Percentiles rank a stretch among this genome's conserved stretches.
These are phyloP conservation scores for Xylophagus ater DNA, from an alignment of 2,888 invertebrate genomes.

Conservation along the genomic window DNA sequence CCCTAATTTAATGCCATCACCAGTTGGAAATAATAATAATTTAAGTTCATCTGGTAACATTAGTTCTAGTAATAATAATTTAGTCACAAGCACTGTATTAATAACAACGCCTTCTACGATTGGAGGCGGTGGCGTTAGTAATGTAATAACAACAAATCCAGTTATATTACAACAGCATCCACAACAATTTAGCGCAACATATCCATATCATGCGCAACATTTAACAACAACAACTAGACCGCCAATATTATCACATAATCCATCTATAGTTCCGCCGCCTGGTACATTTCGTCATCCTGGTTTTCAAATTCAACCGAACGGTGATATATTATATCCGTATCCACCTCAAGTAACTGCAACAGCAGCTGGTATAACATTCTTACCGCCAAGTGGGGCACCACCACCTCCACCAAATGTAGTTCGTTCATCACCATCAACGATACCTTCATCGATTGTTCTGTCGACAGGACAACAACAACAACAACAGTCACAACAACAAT, in stretches of 20 bases:
- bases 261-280: conserved; percentile 23
- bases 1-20: conserved; percentile 19
- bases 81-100: conserved; percentile 23
- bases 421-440: conserved; percentile 25
- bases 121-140: conserved; percentile 23
- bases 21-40: conserved; percentile 16
- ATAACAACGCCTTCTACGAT: conserved; percentile 30
- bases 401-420: conserved; percentile 15
- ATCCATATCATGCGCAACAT: conserved; percentile 32
- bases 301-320: conserved; percentile 43
- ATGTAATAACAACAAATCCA: conserved; percentile 27
- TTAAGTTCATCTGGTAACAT: conserved; percentile 14
- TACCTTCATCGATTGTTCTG: conserved; percentile 20
- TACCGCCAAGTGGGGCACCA: conserved; percentile 13
- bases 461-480: conserved; percentile 28
- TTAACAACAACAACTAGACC: conserved; percentile 26
- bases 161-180: conserved; percentile 26
- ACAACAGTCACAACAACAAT: conserved; percentile 25
- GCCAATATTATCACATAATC: conserved; percentile 30
- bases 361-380: conserved; percentile 23
- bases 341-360: conserved; percentile 24
- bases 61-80: conserved; percentile 17
- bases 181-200: conserved; percentile 27
- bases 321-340: conserved; percentile 46
- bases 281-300: conserved; percentile 30